Evolutionary conservation across 1,140 invertebrate genomes (phyloP), one percentile per base, ranked within the genome.

Genomic region (Heliconius melpomene): DNA sequence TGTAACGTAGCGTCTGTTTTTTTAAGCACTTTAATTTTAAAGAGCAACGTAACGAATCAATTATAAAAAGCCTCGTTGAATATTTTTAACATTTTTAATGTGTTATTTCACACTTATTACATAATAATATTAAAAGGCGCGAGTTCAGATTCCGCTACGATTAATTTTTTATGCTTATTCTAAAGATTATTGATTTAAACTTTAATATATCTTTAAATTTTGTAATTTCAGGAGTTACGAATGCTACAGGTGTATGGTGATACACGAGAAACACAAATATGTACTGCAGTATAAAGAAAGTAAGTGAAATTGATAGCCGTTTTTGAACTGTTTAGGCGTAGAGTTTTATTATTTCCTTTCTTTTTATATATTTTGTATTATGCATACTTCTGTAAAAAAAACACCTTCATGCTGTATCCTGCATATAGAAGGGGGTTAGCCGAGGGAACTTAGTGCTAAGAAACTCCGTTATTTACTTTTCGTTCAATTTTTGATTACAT

Each of bases 221-320:
- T 66, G 11, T 29, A 26, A 26, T 94, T 94, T 70, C 91, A 95
- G 94, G 84, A 86, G 74, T 46, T 94, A 93, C 40, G 92, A 94
- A 75, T 98, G 97, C 95, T 97, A 97, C 95, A 96, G 97, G 80
- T 98, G 98, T 95, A 96, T 99, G 88, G 98, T 98, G 84, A 98
- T 98, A 91, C 97, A 98, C 89, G 97, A 98, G 92, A 98, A 98
- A 89, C 98, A 99, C 95, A 95, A 96, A 85, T 98, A 98, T 94
- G 98, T 98, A 82, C 95, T 98, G 83, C 98, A 99, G 94, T 99
- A 98, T 95, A 99, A 99, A 97, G 98, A 98, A 96, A 98, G 98
- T 99, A 95, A 98, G 98, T 85, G 38, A 95, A 98, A 98, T 46
- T 85, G 16, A 7, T 46, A 52, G 23, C 11, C 16, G 40, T 78